These are phyloP conservation scores for Idaea biselata DNA, from an alignment of 2,888 invertebrate species.

Conservation along the genomic window DNA sequence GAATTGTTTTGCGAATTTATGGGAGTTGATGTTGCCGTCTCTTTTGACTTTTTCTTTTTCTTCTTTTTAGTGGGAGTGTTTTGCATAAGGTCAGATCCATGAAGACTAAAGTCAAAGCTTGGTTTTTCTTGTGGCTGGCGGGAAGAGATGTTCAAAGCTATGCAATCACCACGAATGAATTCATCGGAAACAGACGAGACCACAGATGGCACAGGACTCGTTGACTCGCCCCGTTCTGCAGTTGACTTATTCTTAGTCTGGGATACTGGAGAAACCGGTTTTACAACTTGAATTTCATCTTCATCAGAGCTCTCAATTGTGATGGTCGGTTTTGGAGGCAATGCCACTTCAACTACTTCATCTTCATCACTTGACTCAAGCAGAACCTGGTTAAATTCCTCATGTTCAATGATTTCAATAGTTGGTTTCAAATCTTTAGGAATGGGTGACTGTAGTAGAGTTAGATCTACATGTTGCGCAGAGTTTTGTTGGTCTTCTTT, in stretches of 20 bases:
- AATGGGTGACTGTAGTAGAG: slow-evolving; percentile 56
- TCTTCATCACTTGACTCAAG: slow-evolving; percentile 72
- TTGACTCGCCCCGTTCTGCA: slow-evolving; percentile 51
- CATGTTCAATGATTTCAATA: slow-evolving; percentile 62
- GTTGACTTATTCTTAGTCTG: slow-evolving; percentile 34
- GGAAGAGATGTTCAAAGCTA: slow-evolving; percentile 73
- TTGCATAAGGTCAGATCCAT: slow-evolving; percentile 66
- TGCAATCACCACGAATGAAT: slow-evolving; percentile 72
- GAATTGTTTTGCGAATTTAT: slow-evolving; percentile 30
- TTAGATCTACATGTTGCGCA: slow-evolving; percentile 44
- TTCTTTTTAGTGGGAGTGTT: slow-evolving; percentile 62
- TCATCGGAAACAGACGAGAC: slow-evolving; percentile 76
- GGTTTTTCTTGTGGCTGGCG: slow-evolving; percentile 50
- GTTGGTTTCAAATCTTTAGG: slow-evolving; percentile 53
- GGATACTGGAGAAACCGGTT: slow-evolving; percentile 28
- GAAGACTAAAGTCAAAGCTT: slow-evolving; percentile 74
- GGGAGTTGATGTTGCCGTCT: slow-evolving; percentile 54
- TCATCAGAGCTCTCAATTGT: slow-evolving; percentile 77
- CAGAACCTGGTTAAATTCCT: slow-evolving; percentile 41
- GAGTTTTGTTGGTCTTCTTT: slow-evolving; percentile 50
- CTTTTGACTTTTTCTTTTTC: slow-evolving; percentile 67
- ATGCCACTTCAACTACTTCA: slow-evolving; percentile 71
- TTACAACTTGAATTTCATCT: slow-evolving; percentile 53
- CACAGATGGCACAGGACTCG: slow-evolving; percentile 73
- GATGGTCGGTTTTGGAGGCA: slow-evolving; percentile 72